These are phyloP conservation scores for Scalopus aquaticus DNA, from an alignment of 2,113 vertebrate species.

Conservation along the genomic window DNA sequence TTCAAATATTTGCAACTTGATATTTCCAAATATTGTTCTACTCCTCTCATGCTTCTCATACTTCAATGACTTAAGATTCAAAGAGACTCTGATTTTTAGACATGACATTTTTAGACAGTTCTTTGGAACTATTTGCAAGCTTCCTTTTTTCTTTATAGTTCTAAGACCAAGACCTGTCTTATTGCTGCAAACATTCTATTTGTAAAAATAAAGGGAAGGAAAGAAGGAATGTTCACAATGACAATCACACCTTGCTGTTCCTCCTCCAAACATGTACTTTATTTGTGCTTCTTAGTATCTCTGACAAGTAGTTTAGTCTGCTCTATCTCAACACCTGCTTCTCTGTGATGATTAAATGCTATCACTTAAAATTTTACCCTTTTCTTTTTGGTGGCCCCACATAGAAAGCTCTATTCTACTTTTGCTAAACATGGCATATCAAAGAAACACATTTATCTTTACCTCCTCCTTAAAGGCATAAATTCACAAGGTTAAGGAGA, in stretches of 20 bases:
- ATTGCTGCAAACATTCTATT: neutral
- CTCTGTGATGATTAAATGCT: slow-evolving; percentile 35
- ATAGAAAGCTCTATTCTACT: slow-evolving; percentile 50
- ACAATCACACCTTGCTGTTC: neutral
- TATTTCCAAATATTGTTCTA: neutral
- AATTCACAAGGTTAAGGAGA: neutral
- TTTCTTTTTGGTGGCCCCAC: neutral
- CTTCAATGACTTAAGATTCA: neutral
- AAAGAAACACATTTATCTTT: slow-evolving; percentile 72
- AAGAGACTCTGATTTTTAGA: neutral
- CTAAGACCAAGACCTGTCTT: neutral
- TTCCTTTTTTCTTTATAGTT: neutral
- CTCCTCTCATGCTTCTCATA: neutral
- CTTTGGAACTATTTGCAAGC: slow-evolving; percentile 3
- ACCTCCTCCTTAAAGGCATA: slow-evolving; percentile 2
- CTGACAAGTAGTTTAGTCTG: slow-evolving; percentile 57
- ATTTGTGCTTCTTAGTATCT: slow-evolving; percentile 40
- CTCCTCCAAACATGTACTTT: neutral
- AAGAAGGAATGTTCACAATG: neutral
- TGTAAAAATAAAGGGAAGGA: neutral
- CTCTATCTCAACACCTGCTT: slow-evolving; percentile 59
- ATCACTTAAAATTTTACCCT: neutral
- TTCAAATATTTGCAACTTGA: neutral
- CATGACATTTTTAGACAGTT: neutral
- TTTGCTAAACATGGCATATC: slow-evolving; percentile 66